phyloP scores from a whole-genome alignment of 1,140 invertebrate genomes.

The Pogonomyrmex californicus region DNA sequence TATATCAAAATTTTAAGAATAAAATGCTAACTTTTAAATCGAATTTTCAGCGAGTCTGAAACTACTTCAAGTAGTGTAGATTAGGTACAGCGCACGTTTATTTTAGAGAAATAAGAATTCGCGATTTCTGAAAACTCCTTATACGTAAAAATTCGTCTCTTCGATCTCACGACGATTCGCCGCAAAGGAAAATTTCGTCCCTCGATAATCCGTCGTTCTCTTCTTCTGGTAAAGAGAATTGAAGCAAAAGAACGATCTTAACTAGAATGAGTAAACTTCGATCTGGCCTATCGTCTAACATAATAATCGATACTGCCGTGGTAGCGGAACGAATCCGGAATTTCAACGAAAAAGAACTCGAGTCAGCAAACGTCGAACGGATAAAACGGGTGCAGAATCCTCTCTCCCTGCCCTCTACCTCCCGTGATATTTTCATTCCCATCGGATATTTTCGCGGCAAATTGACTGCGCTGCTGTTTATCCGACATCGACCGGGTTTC shows the following conservation, averaged over 20 bases:
- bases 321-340: constrained; percentile 51
- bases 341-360: constrained; percentile 55
- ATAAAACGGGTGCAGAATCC: constrained; percentile 2
- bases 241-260: constrained; percentile 40
- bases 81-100: background rate
- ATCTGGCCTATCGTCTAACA: constrained; percentile 53
- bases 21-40: background rate
- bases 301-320: constrained; percentile 64
- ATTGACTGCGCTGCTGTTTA: constrained; percentile 63
- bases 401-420: background rate
- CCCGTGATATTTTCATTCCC: constrained; percentile 9
- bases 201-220: constrained; percentile 38
- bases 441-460: constrained; percentile 58
- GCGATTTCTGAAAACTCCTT: background rate
- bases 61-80: background rate
- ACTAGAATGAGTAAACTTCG: constrained; percentile 48
- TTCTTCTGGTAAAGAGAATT: background rate
- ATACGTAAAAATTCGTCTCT: background rate
- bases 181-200: constrained; percentile 7
- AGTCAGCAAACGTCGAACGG: constrained; percentile 61
- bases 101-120: background rate
- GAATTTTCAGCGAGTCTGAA: background rate
- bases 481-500: constrained; percentile 38
- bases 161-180: constrained; percentile 22
- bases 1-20: background rate